Evolutionary conservation across 2,888 invertebrate genomes (phyloP).

Genomic region (Ectemnius lituratus): DNA sequence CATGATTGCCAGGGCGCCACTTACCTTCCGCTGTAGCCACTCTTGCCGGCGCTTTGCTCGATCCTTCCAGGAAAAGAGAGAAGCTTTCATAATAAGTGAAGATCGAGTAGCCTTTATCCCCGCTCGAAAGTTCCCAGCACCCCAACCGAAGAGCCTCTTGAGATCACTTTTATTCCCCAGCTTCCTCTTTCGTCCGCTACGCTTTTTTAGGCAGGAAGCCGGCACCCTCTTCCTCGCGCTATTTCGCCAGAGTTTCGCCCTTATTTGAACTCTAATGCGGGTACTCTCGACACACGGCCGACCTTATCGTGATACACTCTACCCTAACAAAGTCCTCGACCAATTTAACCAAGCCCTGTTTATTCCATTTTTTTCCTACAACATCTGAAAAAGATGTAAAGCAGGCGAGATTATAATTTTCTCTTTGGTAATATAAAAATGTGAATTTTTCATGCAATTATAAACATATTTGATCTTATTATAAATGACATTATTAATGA

Average conservation of each 20-base stretch:
- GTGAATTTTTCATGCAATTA: too few relatives aligned
- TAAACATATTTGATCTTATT: too few relatives aligned
- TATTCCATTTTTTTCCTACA: too few relatives aligned
- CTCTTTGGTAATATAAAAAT: too few relatives aligned
- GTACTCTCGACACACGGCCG: not conserved
- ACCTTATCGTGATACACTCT: not conserved
- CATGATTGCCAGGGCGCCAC: slow-evolving; percentile 44
- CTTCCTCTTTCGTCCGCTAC: slow-evolving; percentile 19
- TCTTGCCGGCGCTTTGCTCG: slow-evolving; percentile 37
- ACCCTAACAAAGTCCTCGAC: not conserved
- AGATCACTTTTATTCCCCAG: slow-evolving; percentile 47
- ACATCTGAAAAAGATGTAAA: too few relatives aligned
- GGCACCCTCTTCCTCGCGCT: not conserved
- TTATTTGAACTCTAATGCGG: slow-evolving; percentile 2
- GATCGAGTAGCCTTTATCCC: slow-evolving; percentile 45
- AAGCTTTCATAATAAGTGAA: slow-evolving; percentile 42
- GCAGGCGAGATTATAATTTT: too few relatives aligned
- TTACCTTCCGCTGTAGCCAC: slow-evolving; percentile 28
- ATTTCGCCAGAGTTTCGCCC: not conserved
- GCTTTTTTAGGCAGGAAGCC: not conserved
- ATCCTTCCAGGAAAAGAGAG: slow-evolving; percentile 23
- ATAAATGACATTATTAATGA: too few relatives aligned
- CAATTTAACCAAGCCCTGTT: too few relatives aligned
- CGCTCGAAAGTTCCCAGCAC: slow-evolving; percentile 30
- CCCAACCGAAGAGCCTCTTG: slow-evolving; percentile 21